These are phyloP conservation scores for Thera britannica DNA, from an alignment of 2,888 invertebrate genomes.

Conservation along the genomic window DNA sequence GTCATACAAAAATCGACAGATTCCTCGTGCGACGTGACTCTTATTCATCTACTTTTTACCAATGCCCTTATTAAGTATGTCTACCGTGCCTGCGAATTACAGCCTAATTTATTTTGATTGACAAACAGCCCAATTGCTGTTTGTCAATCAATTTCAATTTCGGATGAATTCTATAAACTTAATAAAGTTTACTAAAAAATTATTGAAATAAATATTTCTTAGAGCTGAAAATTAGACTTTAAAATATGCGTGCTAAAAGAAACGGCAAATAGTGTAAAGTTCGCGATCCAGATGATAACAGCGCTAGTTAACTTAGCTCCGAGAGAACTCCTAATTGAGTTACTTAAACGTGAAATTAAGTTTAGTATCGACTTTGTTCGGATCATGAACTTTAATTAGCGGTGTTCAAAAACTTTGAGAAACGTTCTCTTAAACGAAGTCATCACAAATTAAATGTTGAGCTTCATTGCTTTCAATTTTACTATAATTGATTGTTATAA, in stretches of 20 bases:
- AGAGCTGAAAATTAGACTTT: constrained; percentile 38
- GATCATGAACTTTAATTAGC: constrained; percentile 43
- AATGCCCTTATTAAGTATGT: neutral
- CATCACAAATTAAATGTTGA: constrained; percentile 37
- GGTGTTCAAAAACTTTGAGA: constrained; percentile 40
- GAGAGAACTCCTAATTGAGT: constrained; percentile 51
- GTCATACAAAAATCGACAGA: too few species aligned
- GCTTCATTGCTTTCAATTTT: constrained; percentile 29
- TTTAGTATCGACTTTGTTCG: constrained; percentile 42
- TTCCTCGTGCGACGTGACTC: too few species aligned
- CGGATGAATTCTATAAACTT: neutral
- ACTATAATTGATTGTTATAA: constrained; percentile 29
- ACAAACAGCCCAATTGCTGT: too few species aligned
- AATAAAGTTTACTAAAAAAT: neutral
- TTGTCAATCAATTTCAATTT: too few species aligned
- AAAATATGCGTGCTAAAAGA: constrained; percentile 37
- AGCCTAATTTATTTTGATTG: neutral
- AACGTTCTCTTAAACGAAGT: constrained; percentile 38
- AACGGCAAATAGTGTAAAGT: constrained; percentile 42
- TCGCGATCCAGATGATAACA: constrained; percentile 49
- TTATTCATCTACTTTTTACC: too few species aligned
- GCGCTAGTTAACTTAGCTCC: constrained; percentile 54
- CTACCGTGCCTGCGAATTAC: neutral
- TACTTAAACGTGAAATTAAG: constrained; percentile 56
- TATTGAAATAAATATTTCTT: constrained; percentile 31